Percentiles rank a stretch among this genome's conserved stretches.
These are phyloP conservation scores for Calephelis virginiensis DNA, from an alignment of 1,140 invertebrate genomes.

Conservation along the genomic window DNA sequence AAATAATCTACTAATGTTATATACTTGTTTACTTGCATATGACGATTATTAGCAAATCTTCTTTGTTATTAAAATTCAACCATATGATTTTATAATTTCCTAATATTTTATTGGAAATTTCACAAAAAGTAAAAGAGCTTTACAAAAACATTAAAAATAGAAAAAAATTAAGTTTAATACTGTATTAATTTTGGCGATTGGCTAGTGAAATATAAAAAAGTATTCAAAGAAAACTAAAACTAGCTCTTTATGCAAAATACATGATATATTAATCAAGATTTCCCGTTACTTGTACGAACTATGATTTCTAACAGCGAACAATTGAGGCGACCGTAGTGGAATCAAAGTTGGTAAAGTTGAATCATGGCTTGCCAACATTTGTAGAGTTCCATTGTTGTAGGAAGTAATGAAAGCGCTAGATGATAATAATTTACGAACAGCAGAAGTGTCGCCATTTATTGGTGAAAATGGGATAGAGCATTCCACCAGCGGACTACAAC, in stretches of 20 bases:
- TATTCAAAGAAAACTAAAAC: no score
- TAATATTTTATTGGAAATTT: no score
- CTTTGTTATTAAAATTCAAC: no score
- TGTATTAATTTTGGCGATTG: no score
- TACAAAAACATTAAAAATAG: no score
- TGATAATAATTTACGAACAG: constrained; percentile 78
- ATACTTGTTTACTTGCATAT: no score
- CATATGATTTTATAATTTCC: no score
- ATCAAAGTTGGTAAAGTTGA: constrained; percentile 72
- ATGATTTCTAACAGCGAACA: constrained; percentile 65
- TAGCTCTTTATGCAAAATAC: constrained; percentile 38
- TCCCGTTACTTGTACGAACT: constrained; percentile 69
- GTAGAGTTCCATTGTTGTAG: constrained; percentile 72
- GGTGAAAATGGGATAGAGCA: constrained; percentile 71
- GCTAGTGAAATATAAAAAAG: no score
- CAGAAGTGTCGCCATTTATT: constrained; percentile 77
- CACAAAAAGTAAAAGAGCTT: no score
- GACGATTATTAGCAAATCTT: no score
- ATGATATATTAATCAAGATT: constrained; percentile 77
- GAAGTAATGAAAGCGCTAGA: constrained; percentile 74
- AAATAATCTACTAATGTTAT: no score
- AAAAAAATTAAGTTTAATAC: no score
- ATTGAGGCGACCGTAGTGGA: constrained; percentile 59
- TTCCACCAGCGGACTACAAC: constrained; percentile 57
- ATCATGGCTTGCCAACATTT: constrained; percentile 65